phyloP scores from a whole-genome alignment of 2,113 vertebrate genomes.

The Macrotus californicus region DNA sequence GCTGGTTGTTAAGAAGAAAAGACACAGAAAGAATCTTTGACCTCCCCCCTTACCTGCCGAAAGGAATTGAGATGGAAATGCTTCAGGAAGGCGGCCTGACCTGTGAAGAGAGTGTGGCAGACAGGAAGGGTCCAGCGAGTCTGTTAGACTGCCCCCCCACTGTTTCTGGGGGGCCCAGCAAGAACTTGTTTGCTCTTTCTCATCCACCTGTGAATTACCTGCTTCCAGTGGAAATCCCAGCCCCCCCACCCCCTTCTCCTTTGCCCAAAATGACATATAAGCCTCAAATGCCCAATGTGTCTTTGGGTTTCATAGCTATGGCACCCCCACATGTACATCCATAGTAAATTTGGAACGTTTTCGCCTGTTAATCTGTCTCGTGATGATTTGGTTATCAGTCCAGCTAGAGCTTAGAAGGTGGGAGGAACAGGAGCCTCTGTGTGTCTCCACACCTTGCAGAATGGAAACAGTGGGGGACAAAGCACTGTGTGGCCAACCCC shows the following conservation, averaged over 20 bases:
- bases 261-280: background rate
- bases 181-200: background rate
- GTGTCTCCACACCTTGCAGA: background rate
- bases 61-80: background rate
- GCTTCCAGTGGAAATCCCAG: background rate
- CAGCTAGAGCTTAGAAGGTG: too few relatives aligned
- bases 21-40: background rate
- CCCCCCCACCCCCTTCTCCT: background rate
- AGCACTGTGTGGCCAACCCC: too few relatives aligned
- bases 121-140: background rate
- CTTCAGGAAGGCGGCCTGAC: background rate
- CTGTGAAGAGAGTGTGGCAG: background rate
- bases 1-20: background rate
- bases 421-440: background rate
- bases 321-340: background rate
- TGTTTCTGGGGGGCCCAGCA: background rate
- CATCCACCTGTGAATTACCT: background rate
- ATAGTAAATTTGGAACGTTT: too few relatives aligned
- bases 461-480: background rate
- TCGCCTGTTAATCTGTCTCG: background rate
- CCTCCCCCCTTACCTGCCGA: background rate
- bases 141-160: background rate
- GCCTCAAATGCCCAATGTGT: background rate
- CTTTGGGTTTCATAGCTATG: background rate
- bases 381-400: background rate